These are phyloP conservation scores for Chauna torquata DNA, from an alignment of 2,113 vertebrate genomes.

Conservation along the genomic window DNA sequence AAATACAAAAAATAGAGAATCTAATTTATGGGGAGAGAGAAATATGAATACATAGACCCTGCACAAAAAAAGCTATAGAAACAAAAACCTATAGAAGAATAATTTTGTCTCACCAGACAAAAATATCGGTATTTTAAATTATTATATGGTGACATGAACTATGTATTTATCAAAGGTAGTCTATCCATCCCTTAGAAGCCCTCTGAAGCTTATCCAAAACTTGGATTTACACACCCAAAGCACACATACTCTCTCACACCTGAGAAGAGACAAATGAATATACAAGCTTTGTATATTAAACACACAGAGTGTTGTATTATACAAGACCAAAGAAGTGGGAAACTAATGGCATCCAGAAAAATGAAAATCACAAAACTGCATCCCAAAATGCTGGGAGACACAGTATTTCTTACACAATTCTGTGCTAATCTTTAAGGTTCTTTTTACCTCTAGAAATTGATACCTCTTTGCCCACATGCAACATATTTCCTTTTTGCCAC, in stretches of 20 bases:
- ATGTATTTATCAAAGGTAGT: background rate
- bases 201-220: background rate
- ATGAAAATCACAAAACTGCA: background rate
- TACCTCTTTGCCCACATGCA: background rate
- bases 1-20: background rate
- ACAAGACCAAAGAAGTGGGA: background rate
- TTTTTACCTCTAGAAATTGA: background rate
- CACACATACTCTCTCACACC: background rate
- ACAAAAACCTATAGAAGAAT: background rate
- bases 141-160: background rate
- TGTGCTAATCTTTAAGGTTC: background rate
- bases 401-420: background rate
- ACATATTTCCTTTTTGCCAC: fast-evolving
- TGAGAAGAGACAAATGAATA: background rate
- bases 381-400: background rate
- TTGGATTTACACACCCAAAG: background rate
- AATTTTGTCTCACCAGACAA: background rate
- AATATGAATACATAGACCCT: background rate
- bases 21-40: background rate
- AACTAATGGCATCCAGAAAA: background rate
- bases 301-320: background rate
- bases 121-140: background rate
- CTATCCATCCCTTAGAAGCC: background rate
- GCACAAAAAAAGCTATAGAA: background rate
- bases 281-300: background rate